These are phyloP conservation scores for Agrochola lota DNA, from an alignment of 2,888 invertebrate species.

Conservation along the genomic window DNA sequence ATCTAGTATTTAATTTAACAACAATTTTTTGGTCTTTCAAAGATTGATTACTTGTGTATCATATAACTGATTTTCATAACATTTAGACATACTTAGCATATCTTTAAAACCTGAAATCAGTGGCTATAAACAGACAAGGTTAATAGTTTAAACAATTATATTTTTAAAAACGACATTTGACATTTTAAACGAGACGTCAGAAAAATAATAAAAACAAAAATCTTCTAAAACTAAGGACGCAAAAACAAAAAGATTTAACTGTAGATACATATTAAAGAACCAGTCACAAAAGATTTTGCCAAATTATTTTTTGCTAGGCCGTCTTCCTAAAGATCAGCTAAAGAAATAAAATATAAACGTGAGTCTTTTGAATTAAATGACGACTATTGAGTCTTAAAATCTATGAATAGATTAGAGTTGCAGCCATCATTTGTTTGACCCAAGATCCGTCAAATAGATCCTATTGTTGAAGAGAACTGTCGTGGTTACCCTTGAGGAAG, in stretches of 20 bases:
- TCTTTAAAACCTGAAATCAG: not conserved
- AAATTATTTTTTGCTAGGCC: not conserved
- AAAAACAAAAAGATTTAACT: constrained; percentile 17
- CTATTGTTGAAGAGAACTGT: constrained; percentile 29
- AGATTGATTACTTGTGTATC: not conserved
- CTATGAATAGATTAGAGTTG: constrained; percentile 20
- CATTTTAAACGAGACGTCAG: not conserved
- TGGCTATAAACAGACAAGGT: not conserved
- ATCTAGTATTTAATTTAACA: not conserved
- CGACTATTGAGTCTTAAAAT: constrained; percentile 20
- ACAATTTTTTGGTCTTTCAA: not conserved
- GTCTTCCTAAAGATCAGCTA: constrained; percentile 10
- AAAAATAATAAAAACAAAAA: not conserved
- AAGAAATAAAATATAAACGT: constrained; percentile 15
- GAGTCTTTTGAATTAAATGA: constrained; percentile 29
- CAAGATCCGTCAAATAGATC: constrained; percentile 35
- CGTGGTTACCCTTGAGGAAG: constrained; percentile 41
- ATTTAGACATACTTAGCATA: not conserved
- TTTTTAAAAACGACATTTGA: not conserved
- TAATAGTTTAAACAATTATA: not conserved
- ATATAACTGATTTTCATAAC: not conserved
- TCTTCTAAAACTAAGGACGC: not conserved
- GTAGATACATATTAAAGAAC: not conserved
- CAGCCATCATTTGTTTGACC: constrained; percentile 21
- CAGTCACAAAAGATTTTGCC: constrained; percentile 3